Base-by-base conservation (phyloP, 2,113 vertebrate genomes). In the Cyprinodon tularosa region DNA sequence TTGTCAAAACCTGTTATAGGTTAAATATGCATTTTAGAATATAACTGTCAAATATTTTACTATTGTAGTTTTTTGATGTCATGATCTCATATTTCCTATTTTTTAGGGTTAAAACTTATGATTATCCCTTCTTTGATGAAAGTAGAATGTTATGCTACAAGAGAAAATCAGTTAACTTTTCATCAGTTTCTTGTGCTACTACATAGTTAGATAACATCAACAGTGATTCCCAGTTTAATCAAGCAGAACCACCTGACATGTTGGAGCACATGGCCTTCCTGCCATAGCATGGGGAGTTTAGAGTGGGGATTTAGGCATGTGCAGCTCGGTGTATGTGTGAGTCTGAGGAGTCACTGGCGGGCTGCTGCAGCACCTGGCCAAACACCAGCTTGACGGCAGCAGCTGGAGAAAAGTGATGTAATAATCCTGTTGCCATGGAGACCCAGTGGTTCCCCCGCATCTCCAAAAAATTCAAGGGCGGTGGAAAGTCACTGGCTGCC, bases 351-450 rank as follows among this genome's bases (percentile, higher is more conserved):
- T 87, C 83, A 87, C 80, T 83, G 81, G 72, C 29, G 77, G 82
- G 82, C 75, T 80, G 81, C 88, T 44, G 86, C 90, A 88, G 88
- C 80, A 80, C 86, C 78, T 87, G 82, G 85, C 72, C 71, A 84
- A 90, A 88, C 87, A 90, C 77, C 83, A 90, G 86, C 89, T 74
- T 84, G 90, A 93, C 83, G 83, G 86, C 87, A 91, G 84, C 88
- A 89, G 87, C 88, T 86, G 83, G 80, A 87, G 65, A 86, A 81
- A 76, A 83, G 86, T 93, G 91, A 91, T 89, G 90, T 89, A 90
- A 91, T 91, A 93, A 90, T 90, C 86, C 83, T 88, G 91, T 94
- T 93, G 90, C 93, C 85, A 91, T 93, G 90, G 92, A 89, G 91
- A 94, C 86, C 79, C 5, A 75, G 50, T 85, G 68, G 82, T 87